phyloP scores from a whole-genome alignment of 2,113 vertebrate species.

The Amazona guildingii region DNA sequence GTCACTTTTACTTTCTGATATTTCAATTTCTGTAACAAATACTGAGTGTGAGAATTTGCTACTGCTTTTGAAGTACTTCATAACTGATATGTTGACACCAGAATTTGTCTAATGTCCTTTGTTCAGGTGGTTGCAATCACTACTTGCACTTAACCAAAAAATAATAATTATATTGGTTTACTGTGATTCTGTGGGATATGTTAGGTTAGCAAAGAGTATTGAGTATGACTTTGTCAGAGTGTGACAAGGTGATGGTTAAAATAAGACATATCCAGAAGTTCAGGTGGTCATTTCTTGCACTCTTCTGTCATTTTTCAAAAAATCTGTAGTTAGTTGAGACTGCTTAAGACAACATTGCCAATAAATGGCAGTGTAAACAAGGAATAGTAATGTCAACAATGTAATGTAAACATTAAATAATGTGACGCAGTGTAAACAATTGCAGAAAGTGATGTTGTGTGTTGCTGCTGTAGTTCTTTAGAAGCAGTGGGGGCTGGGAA shows the following conservation, averaged over 20 bases:
- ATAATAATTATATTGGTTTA: neutral
- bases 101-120: neutral
- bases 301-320: neutral
- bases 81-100: neutral
- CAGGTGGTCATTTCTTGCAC: neutral
- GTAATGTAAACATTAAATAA: neutral
- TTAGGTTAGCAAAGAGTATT: neutral
- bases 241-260: neutral
- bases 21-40: neutral
- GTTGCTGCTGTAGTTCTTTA: neutral
- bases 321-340: neutral
- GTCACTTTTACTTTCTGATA: neutral
- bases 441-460: neutral
- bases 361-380: neutral
- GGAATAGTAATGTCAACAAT: too few relatives aligned
- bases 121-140: neutral
- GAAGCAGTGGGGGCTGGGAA: neutral
- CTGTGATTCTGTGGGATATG: neutral
- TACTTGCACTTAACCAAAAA: neutral
- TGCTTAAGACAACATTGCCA: neutral
- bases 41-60: neutral
- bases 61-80: neutral
- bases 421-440: neutral
- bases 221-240: neutral
- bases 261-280: neutral